Conservation (phyloP, 2,797 vertebrate species). For the Gymnocypris eckloni region DNA sequence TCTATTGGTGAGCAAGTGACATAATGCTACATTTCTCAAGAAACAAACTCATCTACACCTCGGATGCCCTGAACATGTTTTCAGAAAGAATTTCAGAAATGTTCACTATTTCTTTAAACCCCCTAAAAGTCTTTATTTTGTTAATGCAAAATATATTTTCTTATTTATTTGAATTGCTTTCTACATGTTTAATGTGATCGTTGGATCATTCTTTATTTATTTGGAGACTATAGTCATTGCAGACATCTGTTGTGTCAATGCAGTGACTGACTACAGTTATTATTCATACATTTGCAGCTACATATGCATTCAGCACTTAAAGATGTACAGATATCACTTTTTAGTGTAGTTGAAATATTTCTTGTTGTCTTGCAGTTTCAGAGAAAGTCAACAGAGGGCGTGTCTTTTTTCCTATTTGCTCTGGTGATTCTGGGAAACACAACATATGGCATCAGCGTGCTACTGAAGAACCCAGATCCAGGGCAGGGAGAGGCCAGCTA, state of each 20-base stretch:
- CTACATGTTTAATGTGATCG: background rate
- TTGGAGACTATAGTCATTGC: background rate
- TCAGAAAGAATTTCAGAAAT: background rate
- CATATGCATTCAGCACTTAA: background rate
- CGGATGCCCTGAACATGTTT: background rate
- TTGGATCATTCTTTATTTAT: background rate
- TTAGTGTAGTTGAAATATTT: background rate
- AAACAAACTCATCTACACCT: background rate
- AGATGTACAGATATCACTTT: background rate
- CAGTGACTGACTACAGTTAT: background rate
- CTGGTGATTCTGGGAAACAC: slow-evolving; percentile 93
- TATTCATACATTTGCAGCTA: background rate
- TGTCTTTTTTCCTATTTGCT: slow-evolving; percentile 91
- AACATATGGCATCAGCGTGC: slow-evolving; percentile 87
- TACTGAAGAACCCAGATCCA: slow-evolving; percentile 89
- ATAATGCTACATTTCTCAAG: background rate
- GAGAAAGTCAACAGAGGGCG: slow-evolving; percentile 88
- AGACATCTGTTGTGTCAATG: background rate
- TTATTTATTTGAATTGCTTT: background rate
- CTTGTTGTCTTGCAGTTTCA: slow-evolving; percentile 76
- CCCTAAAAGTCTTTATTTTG: background rate
- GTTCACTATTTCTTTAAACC: background rate
- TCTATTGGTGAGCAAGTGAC: background rate
- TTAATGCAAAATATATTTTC: background rate
- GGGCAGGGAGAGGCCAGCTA: slow-evolving; percentile 83